These are phyloP conservation scores for Phoxinus phoxinus DNA, from an alignment of 2,113 vertebrate species.

Conservation along the genomic window DNA sequence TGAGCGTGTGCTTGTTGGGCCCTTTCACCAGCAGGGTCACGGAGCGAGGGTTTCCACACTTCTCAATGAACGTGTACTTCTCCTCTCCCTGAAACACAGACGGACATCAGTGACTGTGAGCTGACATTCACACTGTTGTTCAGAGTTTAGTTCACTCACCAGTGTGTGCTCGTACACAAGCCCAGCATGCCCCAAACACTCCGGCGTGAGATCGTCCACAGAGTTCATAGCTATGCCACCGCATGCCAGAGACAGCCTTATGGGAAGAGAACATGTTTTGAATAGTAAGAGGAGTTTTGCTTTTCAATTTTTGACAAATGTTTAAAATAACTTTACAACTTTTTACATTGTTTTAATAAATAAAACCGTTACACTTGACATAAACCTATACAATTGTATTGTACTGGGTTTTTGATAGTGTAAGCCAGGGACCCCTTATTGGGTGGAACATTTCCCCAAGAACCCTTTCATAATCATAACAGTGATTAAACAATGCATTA, in stretches of 20 bases:
- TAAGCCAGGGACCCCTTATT: too few relatives aligned
- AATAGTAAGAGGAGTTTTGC: neutral
- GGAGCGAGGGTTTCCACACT: constrained; percentile 93
- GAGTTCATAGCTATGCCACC: constrained; percentile 94
- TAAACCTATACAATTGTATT: too few relatives aligned
- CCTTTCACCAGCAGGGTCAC: constrained; percentile 93
- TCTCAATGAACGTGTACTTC: constrained; percentile 95
- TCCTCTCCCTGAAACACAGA: constrained; percentile 86
- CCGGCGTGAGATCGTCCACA: constrained; percentile 87
- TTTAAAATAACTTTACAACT: too few relatives aligned
- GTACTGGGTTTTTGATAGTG: too few relatives aligned
- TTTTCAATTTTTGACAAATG: neutral
- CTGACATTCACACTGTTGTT: neutral
- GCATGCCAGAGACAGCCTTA: constrained; percentile 89
- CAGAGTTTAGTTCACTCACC: constrained; percentile 73
- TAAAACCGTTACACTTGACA: too few relatives aligned
- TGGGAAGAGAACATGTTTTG: neutral
- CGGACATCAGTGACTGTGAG: neutral
- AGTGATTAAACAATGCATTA: too few relatives aligned
- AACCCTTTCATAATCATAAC: too few relatives aligned
- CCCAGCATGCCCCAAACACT: constrained; percentile 90
- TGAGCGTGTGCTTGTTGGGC: constrained; percentile 95
- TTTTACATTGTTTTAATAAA: too few relatives aligned
- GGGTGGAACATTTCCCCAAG: too few relatives aligned
- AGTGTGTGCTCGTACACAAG: constrained; percentile 93